Evolutionary conservation across 2,797 vertebrate species (phyloP), one percentile per base, ranked within the genome.

Genomic region (Rousettus madagascariensis): DNA sequence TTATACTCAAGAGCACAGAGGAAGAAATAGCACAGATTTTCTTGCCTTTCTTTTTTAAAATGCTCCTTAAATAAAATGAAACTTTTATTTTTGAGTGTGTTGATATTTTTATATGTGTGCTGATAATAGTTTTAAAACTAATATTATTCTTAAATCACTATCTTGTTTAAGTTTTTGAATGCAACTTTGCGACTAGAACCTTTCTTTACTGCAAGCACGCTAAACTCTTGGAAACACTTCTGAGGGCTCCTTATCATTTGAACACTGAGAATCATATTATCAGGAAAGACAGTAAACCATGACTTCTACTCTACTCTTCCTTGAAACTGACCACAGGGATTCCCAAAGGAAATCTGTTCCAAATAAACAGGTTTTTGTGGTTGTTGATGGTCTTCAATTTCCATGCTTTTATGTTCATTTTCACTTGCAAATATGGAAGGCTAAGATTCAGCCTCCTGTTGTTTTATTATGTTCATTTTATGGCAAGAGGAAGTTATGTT

Each of bases 41-140:
- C 5, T 63, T 72, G 24, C 28, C 59, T 91, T 71, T 43, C 24
- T 63, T 24, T 8, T 12, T 49, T 28, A 12, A 28, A 77, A 72
- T 49, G 36, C 13, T 78, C 3, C 17, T 91, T 41, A 86, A 85
- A 84, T 85, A 91, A 95, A 82, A 79, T 68, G 28, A 91, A 75
- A n/a, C 9, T 71, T 82, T 22, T 71, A 17, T 77, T 86, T 89
- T 36, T 7, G n/a, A 71, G 5, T 59, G 30, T 84, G 36, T 53
- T 95, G 66, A 12, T 46, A 80, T 93, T 94, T 75, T 88, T 87
- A 24, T 87, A 24, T 6, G 2, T 59, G 26, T 93, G 38, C 12
- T 89, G 24, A 82, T 86, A 79, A 79, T 93, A 68, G 78, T 86
- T 80, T 88, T 33, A 61, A 72, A 38, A 84, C n/a, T 79, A 94